A percentile compares a stretch with the other conserved stretches of the same genome.
Conservation (phyloP, 2,113 vertebrate species). For the Micromys minutus region DNA sequence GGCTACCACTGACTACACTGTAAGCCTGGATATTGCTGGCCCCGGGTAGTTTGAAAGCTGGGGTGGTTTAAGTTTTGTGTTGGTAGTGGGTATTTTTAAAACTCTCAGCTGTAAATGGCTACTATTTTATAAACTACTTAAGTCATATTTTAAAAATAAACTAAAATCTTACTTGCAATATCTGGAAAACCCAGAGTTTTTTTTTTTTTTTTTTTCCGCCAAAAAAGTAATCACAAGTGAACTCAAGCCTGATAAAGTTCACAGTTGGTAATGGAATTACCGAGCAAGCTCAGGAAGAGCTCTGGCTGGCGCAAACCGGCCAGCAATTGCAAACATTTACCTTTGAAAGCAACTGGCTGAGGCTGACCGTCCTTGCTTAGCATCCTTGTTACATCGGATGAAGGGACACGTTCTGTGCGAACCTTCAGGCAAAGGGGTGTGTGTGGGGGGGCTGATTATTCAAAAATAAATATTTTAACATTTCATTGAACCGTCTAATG, state of each 20-base stretch:
- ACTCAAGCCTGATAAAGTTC: background rate
- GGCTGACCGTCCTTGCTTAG: background rate
- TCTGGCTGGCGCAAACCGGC: background rate
- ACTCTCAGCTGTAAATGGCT: background rate
- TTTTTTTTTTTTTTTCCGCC: background rate
- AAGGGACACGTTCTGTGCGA: slow-evolving; percentile 47
- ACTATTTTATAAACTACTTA: slow-evolving; percentile 39
- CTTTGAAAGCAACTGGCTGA: background rate
- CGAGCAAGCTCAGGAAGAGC: background rate
- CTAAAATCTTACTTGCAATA: background rate
- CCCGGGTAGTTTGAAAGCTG: background rate
- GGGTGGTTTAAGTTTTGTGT: background rate
- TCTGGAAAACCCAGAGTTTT: background rate
- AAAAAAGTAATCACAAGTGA: background rate
- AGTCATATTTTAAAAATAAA: slow-evolving; percentile 17
- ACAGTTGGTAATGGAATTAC: background rate
- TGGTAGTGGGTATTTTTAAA: background rate
- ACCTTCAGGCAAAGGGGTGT: slow-evolving; percentile 41
- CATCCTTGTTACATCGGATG: background rate
- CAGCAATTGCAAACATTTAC: slow-evolving; percentile 60
- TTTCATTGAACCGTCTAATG: slow-evolving; percentile 73
- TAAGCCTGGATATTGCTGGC: background rate
- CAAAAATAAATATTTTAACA: slow-evolving; percentile 77
- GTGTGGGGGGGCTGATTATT: slow-evolving; percentile 48
- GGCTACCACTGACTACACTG: background rate